Base-by-base conservation (phyloP, 2,888 invertebrate genomes). In the Maniola hyperantus region DNA sequence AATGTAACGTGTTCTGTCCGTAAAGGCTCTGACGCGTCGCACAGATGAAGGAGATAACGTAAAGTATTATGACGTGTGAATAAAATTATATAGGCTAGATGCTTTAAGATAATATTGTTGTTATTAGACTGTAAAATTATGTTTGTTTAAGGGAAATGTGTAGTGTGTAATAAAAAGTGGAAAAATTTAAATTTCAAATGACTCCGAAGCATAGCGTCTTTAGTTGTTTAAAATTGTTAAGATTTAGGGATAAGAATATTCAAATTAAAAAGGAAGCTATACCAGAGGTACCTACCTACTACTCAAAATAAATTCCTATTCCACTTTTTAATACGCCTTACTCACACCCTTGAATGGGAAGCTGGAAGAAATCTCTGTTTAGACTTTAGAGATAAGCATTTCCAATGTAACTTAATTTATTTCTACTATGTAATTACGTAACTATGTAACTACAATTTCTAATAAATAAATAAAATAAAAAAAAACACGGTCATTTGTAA, bases 61-160 rank as follows among this genome's bases (percentile, higher is more conserved):
- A 77, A 83, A 79, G 82, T 82, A 82, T 84, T 87, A 83, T 85
- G 85, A 87, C 84, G 83, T 82, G 84, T 82, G 79, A 81, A 81
- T 79, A 77, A 84, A 84, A 68, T 68, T 68, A 67, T 67, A 61
- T 70, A 67, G 69, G 61, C 53, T 67, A 67, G 67, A 71, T 66
- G 55, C 53, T 5, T 54, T 20, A 46, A 68, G 65, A 64, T 62
- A 68, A 64, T 65, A 67, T 62, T 69, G 67, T 70, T 67, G 63
- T 67, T 70, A 66, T 64, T 71, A 20, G 58, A 66, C 57, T 70
- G 64, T 64, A 63, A 68, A 64, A 54, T 65, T 57, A 51, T 65
- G 53, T 65, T 68, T 51, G 55, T 51, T 62, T 63, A 44, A 53
- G 13, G 36, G 20, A 48, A 50, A 36, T 36, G 60, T 50, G 34